These are phyloP conservation scores for Nibea coibor DNA, from an alignment of 2,113 vertebrate species.

Conservation along the genomic window DNA sequence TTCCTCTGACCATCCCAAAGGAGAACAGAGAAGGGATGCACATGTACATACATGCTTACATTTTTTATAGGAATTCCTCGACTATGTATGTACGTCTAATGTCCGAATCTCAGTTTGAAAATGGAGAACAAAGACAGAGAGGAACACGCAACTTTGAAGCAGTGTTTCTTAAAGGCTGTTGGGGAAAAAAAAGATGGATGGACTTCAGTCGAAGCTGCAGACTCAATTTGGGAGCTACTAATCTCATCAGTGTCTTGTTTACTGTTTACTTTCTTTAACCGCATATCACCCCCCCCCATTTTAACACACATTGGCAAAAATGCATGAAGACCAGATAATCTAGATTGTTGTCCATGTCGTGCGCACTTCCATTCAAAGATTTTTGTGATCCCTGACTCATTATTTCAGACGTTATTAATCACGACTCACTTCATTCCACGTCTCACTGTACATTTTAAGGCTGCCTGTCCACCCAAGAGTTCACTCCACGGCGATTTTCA, in stretches of 20 bases:
- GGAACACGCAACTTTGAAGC: constrained; percentile 10
- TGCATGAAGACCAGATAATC: constrained; percentile 51
- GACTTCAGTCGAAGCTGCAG: constrained; percentile 35
- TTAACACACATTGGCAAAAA: constrained; percentile 27
- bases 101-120: constrained; percentile 44
- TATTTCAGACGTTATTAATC: constrained; percentile 19
- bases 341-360: constrained; percentile 27
- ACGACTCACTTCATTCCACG: neutral
- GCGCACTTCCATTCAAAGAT: constrained; percentile 15
- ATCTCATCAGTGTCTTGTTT: constrained; percentile 44
- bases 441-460: constrained; percentile 43
- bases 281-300: neutral
- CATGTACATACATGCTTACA: constrained; percentile 74
- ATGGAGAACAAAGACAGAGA: constrained; percentile 25
- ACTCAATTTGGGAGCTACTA: constrained; percentile 39
- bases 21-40: constrained; percentile 43
- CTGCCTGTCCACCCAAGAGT: constrained; percentile 18
- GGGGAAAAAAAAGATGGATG: neutral
- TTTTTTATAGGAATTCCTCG: constrained; percentile 62
- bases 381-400: constrained; percentile 32
- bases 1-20: constrained; percentile 46
- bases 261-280: constrained; percentile 42
- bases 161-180: constrained; percentile 24
- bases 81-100: constrained; percentile 45
- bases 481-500: constrained; percentile 6